These are phyloP conservation scores for Anolis apletophallus DNA, from an alignment of 2,797 vertebrate species.

Conservation along the genomic window DNA sequence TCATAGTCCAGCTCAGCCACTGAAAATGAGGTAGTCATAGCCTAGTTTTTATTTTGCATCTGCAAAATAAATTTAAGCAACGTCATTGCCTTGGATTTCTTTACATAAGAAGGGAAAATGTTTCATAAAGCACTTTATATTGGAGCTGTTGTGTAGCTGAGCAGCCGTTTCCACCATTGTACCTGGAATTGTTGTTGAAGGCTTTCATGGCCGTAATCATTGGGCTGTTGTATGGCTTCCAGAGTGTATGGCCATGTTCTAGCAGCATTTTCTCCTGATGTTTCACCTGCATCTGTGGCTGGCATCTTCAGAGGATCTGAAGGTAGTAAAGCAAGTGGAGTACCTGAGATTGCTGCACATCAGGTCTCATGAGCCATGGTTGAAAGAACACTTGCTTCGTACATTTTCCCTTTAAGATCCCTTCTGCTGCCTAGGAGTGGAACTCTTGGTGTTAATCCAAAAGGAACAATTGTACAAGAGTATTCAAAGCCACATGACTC, in stretches of 20 bases:
- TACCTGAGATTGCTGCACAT: background rate
- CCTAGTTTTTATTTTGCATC: background rate
- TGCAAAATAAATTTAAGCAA: background rate
- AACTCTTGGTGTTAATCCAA: constrained; percentile 4
- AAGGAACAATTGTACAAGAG: background rate
- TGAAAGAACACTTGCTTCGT: background rate
- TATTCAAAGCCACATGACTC: constrained; percentile 13
- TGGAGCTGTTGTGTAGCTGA: background rate
- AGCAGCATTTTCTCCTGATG: too few relatives aligned
- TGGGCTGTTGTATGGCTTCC: too few relatives aligned
- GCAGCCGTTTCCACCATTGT: background rate
- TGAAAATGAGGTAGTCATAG: background rate
- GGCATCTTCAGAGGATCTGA: too few relatives aligned
- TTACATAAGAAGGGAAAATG: background rate
- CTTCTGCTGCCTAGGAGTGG: background rate
- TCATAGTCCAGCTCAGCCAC: background rate
- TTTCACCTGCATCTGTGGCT: too few relatives aligned
- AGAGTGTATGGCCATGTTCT: too few relatives aligned
- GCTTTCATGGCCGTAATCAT: too few relatives aligned
- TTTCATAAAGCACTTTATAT: background rate
- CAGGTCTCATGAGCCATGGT: background rate
- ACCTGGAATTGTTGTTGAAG: background rate
- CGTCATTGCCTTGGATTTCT: background rate
- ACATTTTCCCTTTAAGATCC: background rate
- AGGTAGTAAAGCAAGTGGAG: too few relatives aligned